Evolutionary conservation across 1,140 invertebrate species (phyloP), one percentile per base, ranked within the genome.

Genomic region (Plectrocnemia conspersa): DNA sequence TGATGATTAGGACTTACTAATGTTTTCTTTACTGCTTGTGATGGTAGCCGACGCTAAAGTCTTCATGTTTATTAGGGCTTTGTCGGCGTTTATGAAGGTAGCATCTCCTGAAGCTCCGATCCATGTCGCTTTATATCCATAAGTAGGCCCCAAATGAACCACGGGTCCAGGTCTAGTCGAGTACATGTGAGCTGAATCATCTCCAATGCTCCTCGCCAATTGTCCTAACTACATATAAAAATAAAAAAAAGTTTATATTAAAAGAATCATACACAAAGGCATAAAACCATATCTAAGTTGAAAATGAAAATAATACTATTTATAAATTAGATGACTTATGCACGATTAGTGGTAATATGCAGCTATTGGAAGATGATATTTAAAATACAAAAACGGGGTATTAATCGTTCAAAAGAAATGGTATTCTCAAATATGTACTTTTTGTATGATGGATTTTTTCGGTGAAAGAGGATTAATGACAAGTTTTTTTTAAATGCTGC

Each of bases 51-150:
- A 84, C 33, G 85, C 81, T 29, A 97, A 78, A 64, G 85, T 91
- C 48, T 91, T 83, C 1, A 88, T 86, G 70, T 93, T 97, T 40
- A 98, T 93, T 6, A 95, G 74, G 25, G 84, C 85, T 70, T 97
- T 93, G 64, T 97, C 94, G 33, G 95, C 83, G 71, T 94, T 93
- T 13, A 98, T 77, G 64, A 91, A 96, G 2, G 95, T 98, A 69
- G 95, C 89, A 76, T 98, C 94, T 0, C 90, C 93, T 23, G 91
- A 91, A 15, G 94, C 94, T 1, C 88, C 86, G 22, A 98, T 82
- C 92, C 92, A 97, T 2, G 89, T 93, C 0, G 93, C 94, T 65
- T 89, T 82, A 61, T 91, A 82, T 4, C 83, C 86, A 76, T 82
- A 81, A 36, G 80, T 77, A 0, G 86, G 82, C 0, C 89, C 89